Evolutionary conservation across 2,888 invertebrate genomes (phyloP).

Genomic region (Calliopum simillimum): DNA sequence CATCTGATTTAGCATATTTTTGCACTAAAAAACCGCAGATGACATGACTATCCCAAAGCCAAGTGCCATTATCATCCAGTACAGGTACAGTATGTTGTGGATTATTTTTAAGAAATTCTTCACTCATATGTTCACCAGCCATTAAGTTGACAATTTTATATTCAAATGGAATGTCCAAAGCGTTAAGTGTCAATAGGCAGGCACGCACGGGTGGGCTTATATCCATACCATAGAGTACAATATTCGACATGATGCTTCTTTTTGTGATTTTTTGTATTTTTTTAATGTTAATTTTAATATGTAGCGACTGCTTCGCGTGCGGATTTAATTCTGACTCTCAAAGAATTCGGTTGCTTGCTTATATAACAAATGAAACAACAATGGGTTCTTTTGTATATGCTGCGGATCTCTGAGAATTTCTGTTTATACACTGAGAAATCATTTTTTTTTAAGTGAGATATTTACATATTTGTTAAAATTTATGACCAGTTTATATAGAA

Average conservation of each 20-base stretch:
- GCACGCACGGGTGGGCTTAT: slow-evolving; percentile 56
- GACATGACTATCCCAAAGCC: slow-evolving; percentile 55
- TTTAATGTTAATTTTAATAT: slow-evolving; percentile 1
- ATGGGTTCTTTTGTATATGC: too few species aligned
- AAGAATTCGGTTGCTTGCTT: too few species aligned
- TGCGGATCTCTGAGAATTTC: too few species aligned
- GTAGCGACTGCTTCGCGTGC: neutral
- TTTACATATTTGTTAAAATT: too few species aligned
- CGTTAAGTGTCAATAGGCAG: slow-evolving; percentile 54
- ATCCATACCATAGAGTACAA: slow-evolving; percentile 55
- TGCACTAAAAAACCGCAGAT: slow-evolving; percentile 52
- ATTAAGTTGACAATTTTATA: slow-evolving; percentile 59
- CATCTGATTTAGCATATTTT: slow-evolving; percentile 62
- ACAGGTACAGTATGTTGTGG: slow-evolving; percentile 60
- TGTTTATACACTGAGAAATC: too few species aligned
- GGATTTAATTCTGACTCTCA: neutral
- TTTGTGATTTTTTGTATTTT: too few species aligned
- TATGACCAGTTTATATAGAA: too few species aligned
- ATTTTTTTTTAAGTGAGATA: too few species aligned
- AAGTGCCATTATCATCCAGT: slow-evolving; percentile 50
- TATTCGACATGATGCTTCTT: slow-evolving; percentile 42
- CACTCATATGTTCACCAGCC: slow-evolving; percentile 47
- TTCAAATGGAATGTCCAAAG: slow-evolving; percentile 51
- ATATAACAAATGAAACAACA: too few species aligned
- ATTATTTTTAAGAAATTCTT: slow-evolving; percentile 57